Conservation (phyloP, 2,797 vertebrate genomes). For the Takifugu ocellatus region DNA sequence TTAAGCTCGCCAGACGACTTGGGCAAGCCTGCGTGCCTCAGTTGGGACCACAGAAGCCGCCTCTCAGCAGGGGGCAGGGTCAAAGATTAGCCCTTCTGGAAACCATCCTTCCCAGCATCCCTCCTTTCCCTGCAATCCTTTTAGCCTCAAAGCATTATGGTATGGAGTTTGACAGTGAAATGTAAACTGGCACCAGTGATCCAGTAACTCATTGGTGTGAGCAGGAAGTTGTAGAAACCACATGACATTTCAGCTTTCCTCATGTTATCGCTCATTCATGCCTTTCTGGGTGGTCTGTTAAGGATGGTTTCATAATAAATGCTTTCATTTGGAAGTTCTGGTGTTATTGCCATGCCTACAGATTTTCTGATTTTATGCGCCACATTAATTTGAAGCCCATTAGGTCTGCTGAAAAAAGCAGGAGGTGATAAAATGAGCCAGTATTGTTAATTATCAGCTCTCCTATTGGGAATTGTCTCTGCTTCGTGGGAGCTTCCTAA, state of each 20-base stretch:
- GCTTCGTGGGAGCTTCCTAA: too few species aligned
- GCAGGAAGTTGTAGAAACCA: too few species aligned
- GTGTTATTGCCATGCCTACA: too few species aligned
- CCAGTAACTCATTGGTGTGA: too few species aligned
- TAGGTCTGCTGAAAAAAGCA: too few species aligned
- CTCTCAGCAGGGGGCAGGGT: slow-evolving; percentile 21
- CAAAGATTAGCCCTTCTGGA: slow-evolving; percentile 4
- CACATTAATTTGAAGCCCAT: too few species aligned
- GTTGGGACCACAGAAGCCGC: slow-evolving; percentile 41
- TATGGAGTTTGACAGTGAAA: background rate
- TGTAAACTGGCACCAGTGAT: too few species aligned
- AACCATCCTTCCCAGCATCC: slow-evolving; percentile 3
- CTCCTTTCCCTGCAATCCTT: slow-evolving; percentile 18
- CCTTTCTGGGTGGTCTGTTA: too few species aligned
- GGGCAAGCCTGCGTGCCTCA: slow-evolving; percentile 53
- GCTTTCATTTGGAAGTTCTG: slow-evolving; percentile 6
- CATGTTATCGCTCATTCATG: too few species aligned
- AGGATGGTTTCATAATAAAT: slow-evolving; percentile 25
- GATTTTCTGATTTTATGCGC: too few species aligned
- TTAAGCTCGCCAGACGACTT: slow-evolving; percentile 41
- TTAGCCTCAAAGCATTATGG: too few species aligned
- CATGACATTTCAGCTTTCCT: too few species aligned
- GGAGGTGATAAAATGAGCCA: slow-evolving; percentile 13
- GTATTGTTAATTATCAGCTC: slow-evolving; percentile 5
- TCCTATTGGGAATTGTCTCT: slow-evolving; percentile 8